Percentiles rank a stretch among this genome's conserved stretches.
phyloP scores from a whole-genome alignment of 2,113 vertebrate species.

The Hippoglossus stenolepis region DNA sequence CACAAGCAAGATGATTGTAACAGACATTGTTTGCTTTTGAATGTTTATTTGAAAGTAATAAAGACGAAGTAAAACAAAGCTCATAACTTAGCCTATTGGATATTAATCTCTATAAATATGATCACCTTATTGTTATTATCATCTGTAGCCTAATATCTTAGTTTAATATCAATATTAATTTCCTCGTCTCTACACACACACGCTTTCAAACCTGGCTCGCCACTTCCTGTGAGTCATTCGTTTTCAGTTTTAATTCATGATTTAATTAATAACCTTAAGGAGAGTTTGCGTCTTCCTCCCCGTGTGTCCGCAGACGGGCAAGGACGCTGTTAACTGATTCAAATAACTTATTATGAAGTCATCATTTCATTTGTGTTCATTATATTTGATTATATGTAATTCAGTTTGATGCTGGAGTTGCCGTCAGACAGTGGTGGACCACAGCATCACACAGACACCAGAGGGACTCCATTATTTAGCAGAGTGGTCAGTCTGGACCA shows the following conservation, averaged over 20 bases:
- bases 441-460: conserved; percentile 2
- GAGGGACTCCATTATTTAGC: background rate
- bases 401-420: conserved; percentile 20
- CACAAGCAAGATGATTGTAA: no score
- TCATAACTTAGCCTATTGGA: no score
- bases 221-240: conserved; percentile 13
- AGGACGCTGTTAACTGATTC: conserved; percentile 42
- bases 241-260: conserved; percentile 24
- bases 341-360: conserved; percentile 30
- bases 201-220: background rate
- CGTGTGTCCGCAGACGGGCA: conserved; percentile 29
- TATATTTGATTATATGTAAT: conserved; percentile 7
- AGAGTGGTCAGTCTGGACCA: background rate
- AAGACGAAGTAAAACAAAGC: no score
- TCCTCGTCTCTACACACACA: background rate
- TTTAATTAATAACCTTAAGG: conserved; percentile 55
- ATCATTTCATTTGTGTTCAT: conserved; percentile 46
- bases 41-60: no score
- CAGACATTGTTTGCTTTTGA: no score
- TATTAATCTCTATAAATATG: no score
- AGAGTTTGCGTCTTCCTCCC: conserved; percentile 29
- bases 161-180: no score
- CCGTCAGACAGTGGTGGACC: background rate
- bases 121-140: no score
- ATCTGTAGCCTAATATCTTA: no score